A percentile compares a stretch with the other conserved stretches of the same genome.
phyloP scores from a whole-genome alignment of 2,113 vertebrate species.

The Zapornia atra region DNA sequence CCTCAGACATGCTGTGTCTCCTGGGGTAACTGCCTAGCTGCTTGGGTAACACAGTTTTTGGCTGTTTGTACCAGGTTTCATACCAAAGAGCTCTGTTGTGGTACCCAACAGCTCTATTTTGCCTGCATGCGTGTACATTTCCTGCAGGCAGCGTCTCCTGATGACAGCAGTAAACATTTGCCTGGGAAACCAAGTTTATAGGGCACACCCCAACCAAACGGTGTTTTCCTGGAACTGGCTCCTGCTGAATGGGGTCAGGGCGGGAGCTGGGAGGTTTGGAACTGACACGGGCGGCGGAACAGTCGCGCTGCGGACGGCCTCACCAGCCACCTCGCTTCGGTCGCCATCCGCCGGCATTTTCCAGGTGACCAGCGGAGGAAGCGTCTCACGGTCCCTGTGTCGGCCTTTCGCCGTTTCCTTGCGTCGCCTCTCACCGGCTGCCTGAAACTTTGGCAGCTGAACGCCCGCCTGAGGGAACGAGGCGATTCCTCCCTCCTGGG shows the following conservation, averaged over 20 bases:
- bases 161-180: neutral
- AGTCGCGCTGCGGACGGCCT: neutral
- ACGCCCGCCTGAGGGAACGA: neutral
- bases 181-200: neutral
- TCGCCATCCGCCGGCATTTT: fast-evolving
- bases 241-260: fast-evolving
- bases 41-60: neutral
- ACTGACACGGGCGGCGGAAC: fast-evolving
- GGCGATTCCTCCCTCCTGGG: neutral
- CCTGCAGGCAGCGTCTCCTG: neutral
- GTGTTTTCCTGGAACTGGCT: neutral
- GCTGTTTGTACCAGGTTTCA: neutral
- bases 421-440: neutral
- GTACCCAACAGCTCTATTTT: neutral
- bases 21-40: neutral
- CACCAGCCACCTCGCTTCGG: neutral
- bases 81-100: too few relatives aligned
- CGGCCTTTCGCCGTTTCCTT: neutral
- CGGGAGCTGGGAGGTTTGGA: fast-evolving
- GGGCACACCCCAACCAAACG: too few relatives aligned
- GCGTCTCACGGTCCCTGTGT: fast-evolving
- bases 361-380: fast-evolving
- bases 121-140: fast-evolving
- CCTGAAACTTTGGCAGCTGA: neutral
- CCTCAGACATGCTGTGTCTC: neutral